Evolutionary conservation across 2,888 invertebrate genomes (phyloP).

Genomic region (Ecdyonurus torrentis): DNA sequence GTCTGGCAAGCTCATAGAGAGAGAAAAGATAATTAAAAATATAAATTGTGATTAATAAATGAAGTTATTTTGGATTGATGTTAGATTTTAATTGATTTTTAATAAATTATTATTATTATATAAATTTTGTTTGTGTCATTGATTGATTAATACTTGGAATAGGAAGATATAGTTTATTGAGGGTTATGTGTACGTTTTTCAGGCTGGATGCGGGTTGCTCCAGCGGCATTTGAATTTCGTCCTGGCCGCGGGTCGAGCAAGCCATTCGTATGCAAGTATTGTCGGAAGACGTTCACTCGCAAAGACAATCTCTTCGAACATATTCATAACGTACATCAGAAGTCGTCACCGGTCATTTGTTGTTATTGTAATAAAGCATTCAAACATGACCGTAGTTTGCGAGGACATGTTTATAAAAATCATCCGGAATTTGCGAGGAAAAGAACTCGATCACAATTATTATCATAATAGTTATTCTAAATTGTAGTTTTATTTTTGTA

Average conservation of each 20-base stretch:
- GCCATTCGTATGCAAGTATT: neutral
- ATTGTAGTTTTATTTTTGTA: too few species aligned
- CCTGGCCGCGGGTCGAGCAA: neutral
- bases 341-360: neutral
- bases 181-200: neutral
- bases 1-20: constrained; percentile 7
- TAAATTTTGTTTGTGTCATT: too few species aligned
- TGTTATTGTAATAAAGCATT: neutral
- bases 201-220: neutral
- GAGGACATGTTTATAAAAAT: constrained; percentile 4
- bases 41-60: neutral
- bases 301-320: neutral
- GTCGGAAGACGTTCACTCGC: neutral
- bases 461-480: too few species aligned
- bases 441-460: too few species aligned
- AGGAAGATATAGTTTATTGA: neutral
- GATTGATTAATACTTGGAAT: too few species aligned
- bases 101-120: too few species aligned
- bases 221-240: too few species aligned
- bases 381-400: constrained; percentile 8
- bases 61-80: too few species aligned
- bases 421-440: neutral
- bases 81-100: too few species aligned
- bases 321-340: neutral
- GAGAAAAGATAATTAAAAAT: neutral